These are phyloP conservation scores for Masnerella sp. DNA, from an alignment of 2,888 invertebrate species.

Conservation along the genomic window DNA sequence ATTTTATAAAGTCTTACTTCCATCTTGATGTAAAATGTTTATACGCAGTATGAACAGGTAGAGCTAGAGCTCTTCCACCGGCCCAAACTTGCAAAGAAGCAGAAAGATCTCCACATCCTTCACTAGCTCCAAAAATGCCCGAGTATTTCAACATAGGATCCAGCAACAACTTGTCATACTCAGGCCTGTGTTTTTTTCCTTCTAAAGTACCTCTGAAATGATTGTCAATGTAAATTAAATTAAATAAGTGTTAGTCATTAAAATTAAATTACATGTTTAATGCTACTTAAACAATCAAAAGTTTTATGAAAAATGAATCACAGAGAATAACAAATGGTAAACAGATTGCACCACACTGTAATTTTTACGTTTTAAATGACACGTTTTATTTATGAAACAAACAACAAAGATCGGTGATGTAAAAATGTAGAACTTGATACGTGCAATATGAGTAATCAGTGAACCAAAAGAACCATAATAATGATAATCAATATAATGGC, in stretches of 20 bases:
- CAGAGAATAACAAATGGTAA: background rate
- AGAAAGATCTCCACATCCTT: slow-evolving; percentile 87
- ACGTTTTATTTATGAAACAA: slow-evolving; percentile 1
- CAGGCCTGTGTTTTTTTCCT: slow-evolving; percentile 91
- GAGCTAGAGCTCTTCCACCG: slow-evolving; percentile 88
- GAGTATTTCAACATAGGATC: slow-evolving; percentile 95
- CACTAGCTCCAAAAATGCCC: slow-evolving; percentile 89
- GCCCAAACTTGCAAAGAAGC: slow-evolving; percentile 92
- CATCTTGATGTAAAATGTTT: slow-evolving; percentile 95
- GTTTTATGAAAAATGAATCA: slow-evolving; percentile 10
- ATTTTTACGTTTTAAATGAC: slow-evolving; percentile 6
- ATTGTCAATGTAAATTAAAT: no score
- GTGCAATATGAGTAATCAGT: background rate
- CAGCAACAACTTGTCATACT: slow-evolving; percentile 90
- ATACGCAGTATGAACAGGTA: slow-evolving; percentile 93
- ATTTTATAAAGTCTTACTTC: slow-evolving; percentile 83
- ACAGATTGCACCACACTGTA: background rate
- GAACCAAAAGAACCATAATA: background rate
- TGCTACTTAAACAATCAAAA: slow-evolving; percentile 1
- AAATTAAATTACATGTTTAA: no score
- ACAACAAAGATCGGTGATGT: slow-evolving; percentile 4
- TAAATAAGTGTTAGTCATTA: no score
- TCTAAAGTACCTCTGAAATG: slow-evolving; percentile 91
- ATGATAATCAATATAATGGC: background rate
- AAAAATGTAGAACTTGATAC: background rate